Evolutionary conservation across 2,113 vertebrate species (phyloP).

Genomic region (Bos taurus): ARS-UCD2.0 NC_037328.1:68330501-68331000

Average conservation of each 20-base stretch:
- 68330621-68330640: too few relatives aligned
- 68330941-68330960: neutral
- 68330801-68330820: neutral
- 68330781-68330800: neutral
- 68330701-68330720: neutral
- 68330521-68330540: too few relatives aligned
- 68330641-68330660: too few relatives aligned
- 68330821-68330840: conserved; percentile 1
- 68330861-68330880: neutral
- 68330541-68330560: too few relatives aligned
- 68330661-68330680: neutral
- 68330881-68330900: neutral
- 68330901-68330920: neutral
- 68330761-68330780: neutral
- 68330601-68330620: too few relatives aligned
- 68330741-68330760: neutral
- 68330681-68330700: neutral
- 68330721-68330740: neutral
- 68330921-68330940: neutral
- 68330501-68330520: too few relatives aligned
- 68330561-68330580: too few relatives aligned
- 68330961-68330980: neutral
- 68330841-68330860: neutral
- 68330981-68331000: neutral
- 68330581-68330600: too few relatives aligned